Conservation (phyloP, 2,888 invertebrate genomes). For the Petrolisthes cinctipes region DNA sequence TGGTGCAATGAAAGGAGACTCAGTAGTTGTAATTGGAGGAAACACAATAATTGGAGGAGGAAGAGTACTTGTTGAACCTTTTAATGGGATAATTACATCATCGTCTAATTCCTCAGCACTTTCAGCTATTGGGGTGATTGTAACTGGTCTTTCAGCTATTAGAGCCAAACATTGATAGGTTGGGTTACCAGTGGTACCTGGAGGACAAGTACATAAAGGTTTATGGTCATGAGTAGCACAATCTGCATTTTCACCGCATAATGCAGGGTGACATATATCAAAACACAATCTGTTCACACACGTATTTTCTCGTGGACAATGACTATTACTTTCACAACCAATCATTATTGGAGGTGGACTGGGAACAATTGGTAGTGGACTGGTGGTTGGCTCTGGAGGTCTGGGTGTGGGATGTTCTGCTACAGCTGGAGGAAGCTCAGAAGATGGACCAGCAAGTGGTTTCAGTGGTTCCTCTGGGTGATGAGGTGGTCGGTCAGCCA, state of each 20-base stretch:
- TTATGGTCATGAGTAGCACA: constrained; percentile 68
- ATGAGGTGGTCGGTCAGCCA: constrained; percentile 23
- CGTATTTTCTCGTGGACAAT: constrained; percentile 68
- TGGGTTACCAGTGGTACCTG: constrained; percentile 68
- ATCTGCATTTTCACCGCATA: constrained; percentile 68
- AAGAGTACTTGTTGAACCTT: constrained; percentile 20
- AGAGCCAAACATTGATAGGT: constrained; percentile 67
- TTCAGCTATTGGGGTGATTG: constrained; percentile 42
- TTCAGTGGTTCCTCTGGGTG: constrained; percentile 16
- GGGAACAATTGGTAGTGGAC: constrained; percentile 9
- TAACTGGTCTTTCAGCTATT: constrained; percentile 51
- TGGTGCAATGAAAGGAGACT: constrained; percentile 26
- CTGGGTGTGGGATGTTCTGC: constrained; percentile 33
- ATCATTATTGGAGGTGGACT: constrained; percentile 35
- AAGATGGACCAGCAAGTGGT: constrained; percentile 41
- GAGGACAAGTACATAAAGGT: constrained; percentile 69
- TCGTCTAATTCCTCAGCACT: constrained; percentile 9
- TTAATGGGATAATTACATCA: constrained; percentile 31
- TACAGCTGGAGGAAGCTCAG: constrained; percentile 34
- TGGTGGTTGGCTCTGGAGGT: constrained; percentile 30
- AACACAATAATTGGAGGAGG: constrained; percentile 32
- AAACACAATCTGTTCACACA: constrained; percentile 67
- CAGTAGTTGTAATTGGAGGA: constrained; percentile 13
- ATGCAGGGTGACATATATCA: constrained; percentile 66
- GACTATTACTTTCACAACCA: constrained; percentile 67